phyloP scores from a whole-genome alignment of 92 coral and sea anemone genomes.

The Parazoanthus darwini region DNA sequence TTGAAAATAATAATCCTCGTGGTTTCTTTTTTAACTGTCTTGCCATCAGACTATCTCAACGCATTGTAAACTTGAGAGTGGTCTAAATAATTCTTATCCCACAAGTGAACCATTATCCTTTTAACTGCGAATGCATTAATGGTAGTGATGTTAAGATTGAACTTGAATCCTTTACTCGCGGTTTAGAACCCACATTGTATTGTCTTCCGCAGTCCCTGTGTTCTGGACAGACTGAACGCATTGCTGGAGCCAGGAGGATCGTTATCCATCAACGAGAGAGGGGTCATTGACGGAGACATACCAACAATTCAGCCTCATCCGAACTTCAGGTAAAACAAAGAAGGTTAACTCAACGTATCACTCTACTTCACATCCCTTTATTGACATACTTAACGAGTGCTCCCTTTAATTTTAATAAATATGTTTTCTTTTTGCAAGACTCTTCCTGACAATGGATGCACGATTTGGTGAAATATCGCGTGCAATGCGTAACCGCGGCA shows the following conservation, averaged over 20 bases:
- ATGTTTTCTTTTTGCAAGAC: conserved; percentile 44
- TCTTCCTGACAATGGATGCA: conserved; percentile 93
- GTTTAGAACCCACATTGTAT: too few relatives aligned
- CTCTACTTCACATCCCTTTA: not conserved
- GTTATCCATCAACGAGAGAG: conserved; percentile 87
- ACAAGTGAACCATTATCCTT: too few relatives aligned
- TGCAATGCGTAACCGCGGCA: conserved; percentile 99
- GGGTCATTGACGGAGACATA: conserved; percentile 93
- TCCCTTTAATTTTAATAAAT: not conserved
- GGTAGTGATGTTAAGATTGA: too few relatives aligned
- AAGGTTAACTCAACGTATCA: not conserved
- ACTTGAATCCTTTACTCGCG: not conserved
- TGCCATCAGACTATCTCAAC: too few relatives aligned
- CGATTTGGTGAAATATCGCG: conserved; percentile 95
- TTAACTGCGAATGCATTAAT: too few relatives aligned
- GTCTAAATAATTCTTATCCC: too few relatives aligned
- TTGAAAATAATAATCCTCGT: too few relatives aligned
- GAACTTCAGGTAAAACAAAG: conserved; percentile 70
- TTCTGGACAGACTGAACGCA: conserved; percentile 92
- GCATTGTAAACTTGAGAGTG: too few relatives aligned
- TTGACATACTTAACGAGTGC: not conserved
- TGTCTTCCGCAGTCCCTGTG: conserved; percentile 77
- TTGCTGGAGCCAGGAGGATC: conserved; percentile 92
- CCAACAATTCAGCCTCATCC: conserved; percentile 93
- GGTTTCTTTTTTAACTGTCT: too few relatives aligned